Percentiles rank a stretch among this genome's conserved stretches.
Conservation (phyloP, 2,888 invertebrate species). For the Choristoneura rosaceana region DNA sequence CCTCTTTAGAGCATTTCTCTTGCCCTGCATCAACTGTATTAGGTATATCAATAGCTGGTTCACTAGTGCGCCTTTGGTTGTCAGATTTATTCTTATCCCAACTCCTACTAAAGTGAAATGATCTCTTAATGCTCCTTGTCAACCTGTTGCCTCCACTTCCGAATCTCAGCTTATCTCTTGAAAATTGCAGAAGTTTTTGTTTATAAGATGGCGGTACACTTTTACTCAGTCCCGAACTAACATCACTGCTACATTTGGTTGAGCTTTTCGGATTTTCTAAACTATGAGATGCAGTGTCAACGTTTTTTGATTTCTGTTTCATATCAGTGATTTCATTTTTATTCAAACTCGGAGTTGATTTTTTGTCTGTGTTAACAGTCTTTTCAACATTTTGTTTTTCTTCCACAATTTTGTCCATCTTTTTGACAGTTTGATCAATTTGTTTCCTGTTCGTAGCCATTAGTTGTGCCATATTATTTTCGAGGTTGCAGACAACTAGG, state of each 20-base stretch:
- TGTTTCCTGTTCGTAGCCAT: conserved; percentile 73
- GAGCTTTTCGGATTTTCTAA: conserved; percentile 78
- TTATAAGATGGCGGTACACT: conserved; percentile 83
- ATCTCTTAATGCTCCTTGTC: conserved; percentile 80
- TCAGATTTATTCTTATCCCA: conserved; percentile 78
- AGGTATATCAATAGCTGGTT: conserved; percentile 72
- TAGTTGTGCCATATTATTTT: conserved; percentile 81
- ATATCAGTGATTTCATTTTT: conserved; percentile 55
- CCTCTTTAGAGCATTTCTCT: conserved; percentile 72
- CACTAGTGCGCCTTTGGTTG: conserved; percentile 74
- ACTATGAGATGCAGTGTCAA: conserved; percentile 78
- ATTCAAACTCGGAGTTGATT: conserved; percentile 47
- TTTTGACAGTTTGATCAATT: conserved; percentile 59
- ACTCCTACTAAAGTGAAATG: conserved; percentile 79
- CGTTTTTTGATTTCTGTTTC: conserved; percentile 68
- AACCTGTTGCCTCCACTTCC: conserved; percentile 78
- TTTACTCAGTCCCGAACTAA: conserved; percentile 77
- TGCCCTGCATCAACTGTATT: conserved; percentile 61
- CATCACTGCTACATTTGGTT: conserved; percentile 74
- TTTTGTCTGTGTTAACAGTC: conserved; percentile 49
- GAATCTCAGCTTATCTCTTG: conserved; percentile 78
- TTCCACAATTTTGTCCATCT: conserved; percentile 80
- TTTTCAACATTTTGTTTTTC: conserved; percentile 67
- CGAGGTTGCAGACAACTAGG: conserved; percentile 78
- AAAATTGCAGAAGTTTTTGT: conserved; percentile 80